phyloP scores from a whole-genome alignment of 2,888 invertebrate genomes.

The Smittia aterrima region DNA sequence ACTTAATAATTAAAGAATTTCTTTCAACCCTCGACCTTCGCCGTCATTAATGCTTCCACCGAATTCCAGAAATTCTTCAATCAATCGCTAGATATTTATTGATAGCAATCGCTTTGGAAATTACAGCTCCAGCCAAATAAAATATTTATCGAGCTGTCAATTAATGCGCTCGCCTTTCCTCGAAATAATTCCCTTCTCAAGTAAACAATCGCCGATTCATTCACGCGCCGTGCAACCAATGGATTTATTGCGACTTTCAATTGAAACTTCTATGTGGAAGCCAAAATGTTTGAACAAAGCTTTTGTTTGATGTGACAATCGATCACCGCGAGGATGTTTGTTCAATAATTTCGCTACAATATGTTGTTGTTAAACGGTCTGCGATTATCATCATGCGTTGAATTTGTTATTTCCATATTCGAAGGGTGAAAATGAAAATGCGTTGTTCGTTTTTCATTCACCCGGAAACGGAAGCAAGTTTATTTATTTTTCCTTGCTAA shows the following conservation, averaged over 20 bases:
- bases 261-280: too few species aligned
- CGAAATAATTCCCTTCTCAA: too few species aligned
- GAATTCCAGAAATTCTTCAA: background rate
- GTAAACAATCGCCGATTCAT: too few species aligned
- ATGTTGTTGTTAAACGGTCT: too few species aligned
- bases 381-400: too few species aligned
- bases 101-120: background rate
- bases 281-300: too few species aligned
- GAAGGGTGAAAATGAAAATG: background rate
- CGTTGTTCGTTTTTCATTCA: background rate
- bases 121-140: background rate
- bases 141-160: constrained; percentile 8
- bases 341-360: too few species aligned
- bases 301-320: background rate
- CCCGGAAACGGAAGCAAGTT: background rate
- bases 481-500: background rate
- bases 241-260: too few species aligned
- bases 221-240: too few species aligned
- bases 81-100: background rate
- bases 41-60: background rate
- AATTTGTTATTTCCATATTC: too few species aligned
- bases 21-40: background rate
- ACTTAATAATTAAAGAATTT: background rate
- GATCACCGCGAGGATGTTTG: too few species aligned
- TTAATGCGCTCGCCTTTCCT: background rate